These are phyloP conservation scores for Xiphophorus maculatus DNA, from an alignment of 2,113 vertebrate genomes.

Conservation along the genomic window DNA sequence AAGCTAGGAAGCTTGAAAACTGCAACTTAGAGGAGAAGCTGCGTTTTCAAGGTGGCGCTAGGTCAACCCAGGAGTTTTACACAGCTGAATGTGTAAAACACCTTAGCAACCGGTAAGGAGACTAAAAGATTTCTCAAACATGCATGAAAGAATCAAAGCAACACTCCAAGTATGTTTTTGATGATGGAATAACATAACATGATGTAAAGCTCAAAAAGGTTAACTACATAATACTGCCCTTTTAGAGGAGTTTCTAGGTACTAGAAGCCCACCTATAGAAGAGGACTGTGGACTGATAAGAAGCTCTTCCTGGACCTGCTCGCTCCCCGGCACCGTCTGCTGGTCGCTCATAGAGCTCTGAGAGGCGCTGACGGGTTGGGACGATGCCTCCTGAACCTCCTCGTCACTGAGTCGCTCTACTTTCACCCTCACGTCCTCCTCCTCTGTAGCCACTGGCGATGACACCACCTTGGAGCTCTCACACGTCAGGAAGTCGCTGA, in stretches of 20 bases:
- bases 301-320: conserved; percentile 96
- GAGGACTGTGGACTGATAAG: conserved; percentile 99
- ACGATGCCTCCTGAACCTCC: conserved; percentile 93
- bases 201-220: too few relatives aligned
- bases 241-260: background rate
- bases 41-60: too few relatives aligned
- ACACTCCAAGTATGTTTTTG: too few relatives aligned
- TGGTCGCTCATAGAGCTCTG: conserved; percentile 98
- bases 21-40: too few relatives aligned
- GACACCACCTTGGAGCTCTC: conserved; percentile 88
- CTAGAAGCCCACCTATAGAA: conserved; percentile 89
- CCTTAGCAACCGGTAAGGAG: too few relatives aligned
- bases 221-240: background rate
- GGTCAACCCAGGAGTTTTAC: too few relatives aligned
- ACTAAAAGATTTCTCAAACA: too few relatives aligned
- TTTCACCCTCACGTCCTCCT: conserved; percentile 94
- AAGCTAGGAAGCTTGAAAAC: too few relatives aligned
- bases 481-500: conserved; percentile 91
- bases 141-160: too few relatives aligned
- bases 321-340: conserved; percentile 96
- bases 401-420: conserved; percentile 96
- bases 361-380: conserved; percentile 92
- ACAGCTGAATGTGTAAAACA: too few relatives aligned
- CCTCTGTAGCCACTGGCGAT: conserved; percentile 86
- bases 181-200: too few relatives aligned